A percentile compares a stretch with the other conserved stretches of the same genome.
Evolutionary conservation across 2,797 vertebrate genomes (phyloP).

Genomic region (Paedocypris micromegethes): DNA sequence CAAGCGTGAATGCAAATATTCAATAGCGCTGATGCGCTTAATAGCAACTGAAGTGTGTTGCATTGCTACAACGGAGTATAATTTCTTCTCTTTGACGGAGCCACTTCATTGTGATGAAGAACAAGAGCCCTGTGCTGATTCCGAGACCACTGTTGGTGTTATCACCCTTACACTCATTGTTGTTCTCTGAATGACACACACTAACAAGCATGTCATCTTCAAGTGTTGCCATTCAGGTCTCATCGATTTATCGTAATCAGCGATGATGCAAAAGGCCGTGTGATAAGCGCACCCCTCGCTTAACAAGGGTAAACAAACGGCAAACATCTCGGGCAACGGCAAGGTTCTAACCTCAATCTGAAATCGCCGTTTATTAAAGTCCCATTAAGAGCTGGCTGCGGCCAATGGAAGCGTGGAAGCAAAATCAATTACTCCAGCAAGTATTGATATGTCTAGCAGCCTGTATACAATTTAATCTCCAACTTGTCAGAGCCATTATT

Average conservation of each 20-base stretch:
- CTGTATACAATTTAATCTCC: conserved; percentile 54
- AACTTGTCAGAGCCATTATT: conserved; percentile 52
- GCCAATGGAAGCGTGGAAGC: conserved; percentile 59
- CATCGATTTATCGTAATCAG: conserved; percentile 25
- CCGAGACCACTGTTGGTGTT: conserved; percentile 35
- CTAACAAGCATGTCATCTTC: conserved; percentile 4
- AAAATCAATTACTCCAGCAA: conserved; percentile 65
- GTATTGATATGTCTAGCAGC: conserved; percentile 47
- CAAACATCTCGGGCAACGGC: conserved; percentile 51
- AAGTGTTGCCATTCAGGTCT: conserved; percentile 7
- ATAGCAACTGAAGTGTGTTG: conserved; percentile 40
- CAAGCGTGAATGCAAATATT: conserved; percentile 48
- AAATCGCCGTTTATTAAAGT: conserved; percentile 61
- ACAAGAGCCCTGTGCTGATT: conserved; percentile 40
- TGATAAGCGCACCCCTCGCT: conserved; percentile 1
- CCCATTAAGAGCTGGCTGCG: conserved; percentile 65
- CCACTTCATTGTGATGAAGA: conserved; percentile 48
- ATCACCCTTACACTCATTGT: neutral
- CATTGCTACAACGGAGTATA: conserved; percentile 48
- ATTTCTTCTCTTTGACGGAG: conserved; percentile 45
- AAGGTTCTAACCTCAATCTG: conserved; percentile 56
- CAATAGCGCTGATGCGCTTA: conserved; percentile 33
- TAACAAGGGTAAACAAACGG: conserved; percentile 48
- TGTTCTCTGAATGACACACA: conserved; percentile 21
- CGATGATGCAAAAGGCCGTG: conserved; percentile 14